phyloP scores from a whole-genome alignment of 2,113 vertebrate species.

The Mus spicilegus region DNA sequence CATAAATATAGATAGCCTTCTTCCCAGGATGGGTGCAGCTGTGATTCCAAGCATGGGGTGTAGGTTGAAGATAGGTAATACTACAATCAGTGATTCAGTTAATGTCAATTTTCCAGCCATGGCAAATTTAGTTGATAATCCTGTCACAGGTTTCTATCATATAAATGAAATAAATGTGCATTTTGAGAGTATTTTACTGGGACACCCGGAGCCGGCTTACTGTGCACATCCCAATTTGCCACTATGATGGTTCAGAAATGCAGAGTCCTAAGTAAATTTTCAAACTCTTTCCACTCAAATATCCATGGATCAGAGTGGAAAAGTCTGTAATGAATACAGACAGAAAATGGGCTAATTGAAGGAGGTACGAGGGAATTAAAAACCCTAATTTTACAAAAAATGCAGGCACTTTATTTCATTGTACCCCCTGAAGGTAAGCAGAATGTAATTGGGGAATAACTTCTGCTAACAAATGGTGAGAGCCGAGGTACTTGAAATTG shows the following conservation, averaged over 20 bases:
- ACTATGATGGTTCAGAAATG: neutral
- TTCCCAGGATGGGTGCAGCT: neutral
- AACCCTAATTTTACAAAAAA: conserved; percentile 73
- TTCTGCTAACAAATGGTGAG: conserved; percentile 55
- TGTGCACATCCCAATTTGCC: neutral
- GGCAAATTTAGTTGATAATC: conserved; percentile 15
- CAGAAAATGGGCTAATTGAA: conserved; percentile 82
- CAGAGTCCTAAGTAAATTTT: conserved; percentile 9
- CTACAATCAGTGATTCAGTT: neutral
- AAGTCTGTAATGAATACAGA: conserved; percentile 71
- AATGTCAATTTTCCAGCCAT: neutral
- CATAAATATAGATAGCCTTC: neutral
- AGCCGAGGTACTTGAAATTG: conserved; percentile 60
- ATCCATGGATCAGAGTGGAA: conserved; percentile 27
- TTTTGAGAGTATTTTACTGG: conserved; percentile 11
- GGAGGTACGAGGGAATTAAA: conserved; percentile 77
- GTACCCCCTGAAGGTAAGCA: conserved; percentile 79
- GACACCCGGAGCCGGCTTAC: neutral
- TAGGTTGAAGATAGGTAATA: neutral
- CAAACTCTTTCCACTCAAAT: conserved; percentile 52
- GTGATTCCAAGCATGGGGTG: neutral
- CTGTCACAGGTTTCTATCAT: neutral
- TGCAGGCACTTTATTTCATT: conserved; percentile 69
- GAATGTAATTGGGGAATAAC: conserved; percentile 69
- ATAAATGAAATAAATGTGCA: neutral